These are phyloP conservation scores for Chauna torquata DNA, from an alignment of 2,113 vertebrate genomes.

Conservation along the genomic window DNA sequence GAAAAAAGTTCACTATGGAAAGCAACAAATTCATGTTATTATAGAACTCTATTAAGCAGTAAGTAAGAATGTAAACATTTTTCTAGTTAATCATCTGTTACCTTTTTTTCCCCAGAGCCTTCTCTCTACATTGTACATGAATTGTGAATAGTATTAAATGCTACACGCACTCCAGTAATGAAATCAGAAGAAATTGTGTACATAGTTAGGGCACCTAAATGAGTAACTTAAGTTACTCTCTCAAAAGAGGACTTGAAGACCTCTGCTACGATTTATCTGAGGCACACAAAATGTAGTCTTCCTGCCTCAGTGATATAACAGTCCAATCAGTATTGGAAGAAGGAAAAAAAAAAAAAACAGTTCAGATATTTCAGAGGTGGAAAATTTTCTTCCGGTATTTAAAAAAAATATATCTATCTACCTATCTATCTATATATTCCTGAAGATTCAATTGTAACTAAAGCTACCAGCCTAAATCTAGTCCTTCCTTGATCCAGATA, in stretches of 20 bases:
- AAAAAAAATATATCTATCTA: too few species aligned
- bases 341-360: not conserved
- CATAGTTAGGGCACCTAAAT: too few species aligned
- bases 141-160: not conserved
- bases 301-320: not conserved
- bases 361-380: not conserved
- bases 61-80: not conserved
- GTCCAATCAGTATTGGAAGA: not conserved
- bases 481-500: not conserved
- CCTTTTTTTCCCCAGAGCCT: not conserved
- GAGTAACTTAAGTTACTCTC: not conserved
- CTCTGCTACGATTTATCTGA: not conserved
- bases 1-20: not conserved
- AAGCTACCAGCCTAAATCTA: not conserved
- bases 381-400: not conserved
- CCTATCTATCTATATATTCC: too few species aligned
- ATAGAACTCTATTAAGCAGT: not conserved
- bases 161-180: not conserved
- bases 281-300: not conserved
- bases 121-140: not conserved
- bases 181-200: not conserved
- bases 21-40: not conserved
- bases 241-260: not conserved
- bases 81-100: not conserved
- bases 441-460: not conserved